Conservation (phyloP, 1,140 invertebrate genomes). For the Drosophila tani region DNA sequence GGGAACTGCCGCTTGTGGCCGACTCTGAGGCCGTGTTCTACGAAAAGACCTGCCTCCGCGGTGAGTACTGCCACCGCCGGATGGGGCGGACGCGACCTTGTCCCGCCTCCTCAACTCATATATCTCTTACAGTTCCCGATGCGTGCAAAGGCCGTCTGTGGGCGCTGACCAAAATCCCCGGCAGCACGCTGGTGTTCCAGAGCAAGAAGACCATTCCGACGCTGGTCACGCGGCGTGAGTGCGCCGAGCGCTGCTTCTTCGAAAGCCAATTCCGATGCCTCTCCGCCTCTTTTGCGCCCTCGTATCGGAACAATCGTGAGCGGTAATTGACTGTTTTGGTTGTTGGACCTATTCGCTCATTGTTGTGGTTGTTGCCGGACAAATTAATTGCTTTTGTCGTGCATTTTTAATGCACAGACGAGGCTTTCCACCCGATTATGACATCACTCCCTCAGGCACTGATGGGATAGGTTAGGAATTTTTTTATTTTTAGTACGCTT, state of each 20-base stretch:
- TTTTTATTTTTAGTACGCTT: slow-evolving; percentile 12
- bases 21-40: slow-evolving; percentile 86
- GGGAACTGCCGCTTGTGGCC: slow-evolving; percentile 79
- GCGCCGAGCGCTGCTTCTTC: slow-evolving; percentile 85
- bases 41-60: slow-evolving; percentile 85
- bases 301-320: slow-evolving; percentile 78
- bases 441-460: slow-evolving; percentile 52
- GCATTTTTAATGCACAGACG: slow-evolving; percentile 64
- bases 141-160: slow-evolving; percentile 84
- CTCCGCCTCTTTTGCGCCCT: slow-evolving; percentile 85
- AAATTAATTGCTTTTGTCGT: slow-evolving; percentile 71
- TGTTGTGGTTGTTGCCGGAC: slow-evolving; percentile 30
- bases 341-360: slow-evolving; percentile 14
- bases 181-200: slow-evolving; percentile 85
- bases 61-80: slow-evolving; percentile 53
- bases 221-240: slow-evolving; percentile 85
- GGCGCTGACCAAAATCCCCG: slow-evolving; percentile 86
- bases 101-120: slow-evolving; percentile 6
- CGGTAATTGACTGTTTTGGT: slow-evolving; percentile 72
- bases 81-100: slow-evolving; percentile 33
- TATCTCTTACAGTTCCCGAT: slow-evolving; percentile 73
- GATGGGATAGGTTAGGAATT: slow-evolving; percentile 36
- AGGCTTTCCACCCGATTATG: slow-evolving; percentile 58
- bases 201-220: slow-evolving; percentile 85
- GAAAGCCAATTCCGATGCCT: slow-evolving; percentile 85